Evolutionary conservation across 2,113 vertebrate genomes (phyloP).

Genomic region (Dasyurus viverrinus): DNA sequence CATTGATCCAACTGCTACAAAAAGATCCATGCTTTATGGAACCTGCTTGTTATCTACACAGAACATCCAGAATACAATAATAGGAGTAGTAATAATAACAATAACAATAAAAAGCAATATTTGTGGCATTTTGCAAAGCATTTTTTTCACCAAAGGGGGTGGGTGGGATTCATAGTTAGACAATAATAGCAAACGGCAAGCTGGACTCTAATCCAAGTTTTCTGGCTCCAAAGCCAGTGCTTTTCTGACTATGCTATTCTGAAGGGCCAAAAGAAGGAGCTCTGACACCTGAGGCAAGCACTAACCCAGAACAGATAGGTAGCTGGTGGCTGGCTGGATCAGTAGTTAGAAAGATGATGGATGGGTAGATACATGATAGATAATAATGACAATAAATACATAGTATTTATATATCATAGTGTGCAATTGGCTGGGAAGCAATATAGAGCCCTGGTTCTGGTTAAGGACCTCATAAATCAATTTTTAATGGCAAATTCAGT

Average conservation of each 20-base stretch:
- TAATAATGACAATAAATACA: neutral
- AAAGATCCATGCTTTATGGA: neutral
- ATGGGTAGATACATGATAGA: neutral
- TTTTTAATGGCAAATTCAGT: too few species aligned
- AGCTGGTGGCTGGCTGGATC: neutral
- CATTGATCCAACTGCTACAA: neutral
- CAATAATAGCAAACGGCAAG: neutral
- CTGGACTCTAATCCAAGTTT: neutral
- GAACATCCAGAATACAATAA: neutral
- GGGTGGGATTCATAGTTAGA: neutral
- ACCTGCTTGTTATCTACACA: neutral
- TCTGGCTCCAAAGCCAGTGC: neutral
- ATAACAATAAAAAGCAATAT: slow-evolving; percentile 27
- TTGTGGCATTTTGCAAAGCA: neutral
- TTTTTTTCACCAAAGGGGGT: neutral
- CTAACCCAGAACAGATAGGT: neutral
- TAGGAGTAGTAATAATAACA: neutral
- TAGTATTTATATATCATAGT: neutral
- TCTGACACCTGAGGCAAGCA: neutral
- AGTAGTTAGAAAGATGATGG: too few species aligned
- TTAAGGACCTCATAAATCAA: too few species aligned
- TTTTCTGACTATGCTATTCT: neutral
- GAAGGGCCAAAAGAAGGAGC: neutral
- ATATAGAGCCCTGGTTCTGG: too few species aligned
- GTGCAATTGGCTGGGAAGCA: too few species aligned